phyloP scores from a whole-genome alignment of 1,140 invertebrate species.

The Solenopsis invicta region DNA sequence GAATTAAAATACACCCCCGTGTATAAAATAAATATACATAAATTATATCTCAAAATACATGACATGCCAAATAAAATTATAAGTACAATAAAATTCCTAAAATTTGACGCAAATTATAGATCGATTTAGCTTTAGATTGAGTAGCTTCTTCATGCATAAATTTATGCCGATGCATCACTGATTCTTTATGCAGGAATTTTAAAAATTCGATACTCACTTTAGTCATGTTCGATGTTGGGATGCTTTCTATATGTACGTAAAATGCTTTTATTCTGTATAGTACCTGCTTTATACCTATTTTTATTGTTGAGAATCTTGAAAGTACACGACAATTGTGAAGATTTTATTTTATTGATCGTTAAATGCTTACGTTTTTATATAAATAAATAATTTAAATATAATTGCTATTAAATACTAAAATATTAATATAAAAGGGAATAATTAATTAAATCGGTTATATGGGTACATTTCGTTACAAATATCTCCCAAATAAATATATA shows the following conservation, averaged over 20 bases:
- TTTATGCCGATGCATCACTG: not conserved
- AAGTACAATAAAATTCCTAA: not conserved
- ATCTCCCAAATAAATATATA: not conserved
- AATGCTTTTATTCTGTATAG: not conserved
- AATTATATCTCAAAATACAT: not conserved
- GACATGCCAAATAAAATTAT: not conserved
- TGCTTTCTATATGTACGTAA: slow-evolving; percentile 19
- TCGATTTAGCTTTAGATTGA: not conserved
- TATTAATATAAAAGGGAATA: not conserved
- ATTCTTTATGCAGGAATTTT: slow-evolving; percentile 33
- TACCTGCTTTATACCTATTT: not conserved
- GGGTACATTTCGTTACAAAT: not conserved
- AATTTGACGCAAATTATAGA: not conserved
- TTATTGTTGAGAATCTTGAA: not conserved
- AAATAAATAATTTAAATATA: not conserved
- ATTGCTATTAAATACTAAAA: not conserved
- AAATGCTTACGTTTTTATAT: not conserved
- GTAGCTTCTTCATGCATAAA: not conserved
- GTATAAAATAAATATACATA: not conserved
- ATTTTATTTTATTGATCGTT: slow-evolving; percentile 20
- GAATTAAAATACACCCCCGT: not conserved
- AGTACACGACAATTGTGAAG: not conserved
- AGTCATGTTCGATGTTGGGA: not conserved
- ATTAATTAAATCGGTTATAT: not conserved
- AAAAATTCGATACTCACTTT: not conserved